Evolutionary conservation across 92 coral and sea anemone genomes (phyloP).

Genomic region (Epizoanthus stellaris): DNA sequence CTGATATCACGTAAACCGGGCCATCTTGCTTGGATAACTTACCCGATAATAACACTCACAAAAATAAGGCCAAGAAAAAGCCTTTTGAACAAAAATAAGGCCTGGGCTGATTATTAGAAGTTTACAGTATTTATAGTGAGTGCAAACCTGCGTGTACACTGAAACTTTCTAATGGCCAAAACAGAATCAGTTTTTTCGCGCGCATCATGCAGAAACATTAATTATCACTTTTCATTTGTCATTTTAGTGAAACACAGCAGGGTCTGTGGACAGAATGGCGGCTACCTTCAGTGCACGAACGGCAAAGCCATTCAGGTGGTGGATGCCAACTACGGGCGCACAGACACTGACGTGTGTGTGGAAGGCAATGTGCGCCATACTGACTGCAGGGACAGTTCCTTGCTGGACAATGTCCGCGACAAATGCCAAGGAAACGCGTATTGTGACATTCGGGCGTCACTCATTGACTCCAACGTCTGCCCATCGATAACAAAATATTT

Average conservation of each 20-base stretch:
- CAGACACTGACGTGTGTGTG: conserved; percentile 5
- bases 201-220: not conserved
- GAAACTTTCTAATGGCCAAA: no score
- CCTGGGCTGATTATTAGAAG: no score
- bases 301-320: conserved; percentile 29
- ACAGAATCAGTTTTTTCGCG: no score
- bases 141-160: no score
- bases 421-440: conserved; percentile 18
- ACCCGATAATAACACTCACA: no score
- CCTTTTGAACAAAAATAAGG: no score
- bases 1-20: no score
- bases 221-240: not conserved
- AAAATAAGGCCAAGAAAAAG: no score
- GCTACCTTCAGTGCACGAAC: conserved; percentile 8
- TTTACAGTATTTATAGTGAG: no score
- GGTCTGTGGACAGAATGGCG: conserved; percentile 1
- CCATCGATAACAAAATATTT: not conserved
- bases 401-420: not conserved
- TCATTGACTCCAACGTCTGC: not conserved
- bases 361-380: not conserved
- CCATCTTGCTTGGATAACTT: no score
- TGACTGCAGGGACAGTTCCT: conserved; percentile 12
- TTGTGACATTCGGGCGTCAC: conserved; percentile 34
- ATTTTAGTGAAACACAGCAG: conserved; percentile 8
- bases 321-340: conserved; percentile 24